Percentiles rank a stretch among this genome's conserved stretches.
Evolutionary conservation across 37 sponge, comb jelly and placozoan species (phyloP).

Genomic region (Corticium candelabrum): DNA sequence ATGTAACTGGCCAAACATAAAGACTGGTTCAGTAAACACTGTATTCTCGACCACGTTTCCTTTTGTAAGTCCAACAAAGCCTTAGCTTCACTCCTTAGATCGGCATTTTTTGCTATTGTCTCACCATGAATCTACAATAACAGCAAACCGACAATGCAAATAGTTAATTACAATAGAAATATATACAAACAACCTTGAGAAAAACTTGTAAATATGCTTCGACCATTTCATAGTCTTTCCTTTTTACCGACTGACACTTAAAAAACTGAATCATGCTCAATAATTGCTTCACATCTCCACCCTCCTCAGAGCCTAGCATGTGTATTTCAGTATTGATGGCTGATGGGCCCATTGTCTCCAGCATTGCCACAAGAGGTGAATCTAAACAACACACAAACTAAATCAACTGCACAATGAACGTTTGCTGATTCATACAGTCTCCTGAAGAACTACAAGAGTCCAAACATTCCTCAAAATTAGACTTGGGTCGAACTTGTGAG

Average conservation of each 20-base stretch:
- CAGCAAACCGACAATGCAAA: background rate
- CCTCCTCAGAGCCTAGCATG: constrained; percentile 41
- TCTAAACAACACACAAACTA: constrained; percentile 14
- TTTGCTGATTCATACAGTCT: background rate
- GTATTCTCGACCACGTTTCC: constrained; percentile 37
- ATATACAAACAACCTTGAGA: constrained; percentile 44
- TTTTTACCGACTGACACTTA: constrained; percentile 26
- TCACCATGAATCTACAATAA: constrained; percentile 33
- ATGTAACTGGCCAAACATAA: constrained; percentile 50
- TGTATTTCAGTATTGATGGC: constrained; percentile 61
- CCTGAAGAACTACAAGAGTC: background rate
- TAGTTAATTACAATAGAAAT: background rate
- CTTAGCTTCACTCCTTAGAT: constrained; percentile 8
- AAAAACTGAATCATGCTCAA: constrained; percentile 44
- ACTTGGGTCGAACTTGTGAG: background rate
- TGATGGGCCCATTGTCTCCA: constrained; percentile 65
- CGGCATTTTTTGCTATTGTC: background rate
- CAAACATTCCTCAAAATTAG: background rate
- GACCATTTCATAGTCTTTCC: constrained; percentile 62
- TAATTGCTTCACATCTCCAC: constrained; percentile 35
- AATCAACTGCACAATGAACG: background rate
- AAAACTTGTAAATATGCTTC: constrained; percentile 63
- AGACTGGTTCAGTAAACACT: constrained; percentile 38
- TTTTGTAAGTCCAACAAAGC: constrained; percentile 34
- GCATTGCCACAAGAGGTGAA: constrained; percentile 20